These are phyloP conservation scores for Maniola hyperantus DNA, from an alignment of 2,888 invertebrate genomes.

Conservation along the genomic window DNA sequence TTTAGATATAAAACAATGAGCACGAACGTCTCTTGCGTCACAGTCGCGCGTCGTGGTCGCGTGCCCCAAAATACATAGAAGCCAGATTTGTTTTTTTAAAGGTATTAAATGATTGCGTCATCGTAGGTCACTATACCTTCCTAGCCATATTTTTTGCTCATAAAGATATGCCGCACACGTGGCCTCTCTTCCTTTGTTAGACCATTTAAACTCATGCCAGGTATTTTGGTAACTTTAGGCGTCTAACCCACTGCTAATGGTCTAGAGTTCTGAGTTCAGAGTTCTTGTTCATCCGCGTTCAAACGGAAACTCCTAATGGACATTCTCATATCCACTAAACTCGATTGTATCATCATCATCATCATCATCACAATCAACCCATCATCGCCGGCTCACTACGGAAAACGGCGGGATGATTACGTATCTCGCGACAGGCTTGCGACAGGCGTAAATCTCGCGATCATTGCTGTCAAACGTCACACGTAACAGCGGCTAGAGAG, in stretches of 20 bases:
- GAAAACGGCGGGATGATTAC: too few species aligned
- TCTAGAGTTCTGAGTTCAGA: neutral
- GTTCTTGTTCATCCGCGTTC: neutral
- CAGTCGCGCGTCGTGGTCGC: neutral
- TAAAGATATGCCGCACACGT: conserved; percentile 74
- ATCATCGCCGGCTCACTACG: too few species aligned
- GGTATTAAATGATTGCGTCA: conserved; percentile 65
- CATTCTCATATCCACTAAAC: too few species aligned
- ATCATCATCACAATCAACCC: too few species aligned
- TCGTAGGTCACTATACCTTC: conserved; percentile 77
- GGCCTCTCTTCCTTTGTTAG: conserved; percentile 74
- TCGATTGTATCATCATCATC: too few species aligned
- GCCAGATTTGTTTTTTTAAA: neutral
- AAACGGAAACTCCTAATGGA: too few species aligned
- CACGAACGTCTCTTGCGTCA: neutral
- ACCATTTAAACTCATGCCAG: conserved; percentile 66
- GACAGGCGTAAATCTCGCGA: too few species aligned
- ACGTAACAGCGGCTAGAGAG: too few species aligned
- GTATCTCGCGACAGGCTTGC: too few species aligned
- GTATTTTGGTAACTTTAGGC: conserved; percentile 57
- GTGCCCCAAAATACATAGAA: neutral
- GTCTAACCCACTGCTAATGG: neutral
- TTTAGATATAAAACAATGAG: too few species aligned
- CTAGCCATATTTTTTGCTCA: conserved; percentile 77
- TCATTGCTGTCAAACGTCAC: too few species aligned